phyloP scores from a whole-genome alignment of 2,797 vertebrate species.

The Gymnocypris eckloni region DNA sequence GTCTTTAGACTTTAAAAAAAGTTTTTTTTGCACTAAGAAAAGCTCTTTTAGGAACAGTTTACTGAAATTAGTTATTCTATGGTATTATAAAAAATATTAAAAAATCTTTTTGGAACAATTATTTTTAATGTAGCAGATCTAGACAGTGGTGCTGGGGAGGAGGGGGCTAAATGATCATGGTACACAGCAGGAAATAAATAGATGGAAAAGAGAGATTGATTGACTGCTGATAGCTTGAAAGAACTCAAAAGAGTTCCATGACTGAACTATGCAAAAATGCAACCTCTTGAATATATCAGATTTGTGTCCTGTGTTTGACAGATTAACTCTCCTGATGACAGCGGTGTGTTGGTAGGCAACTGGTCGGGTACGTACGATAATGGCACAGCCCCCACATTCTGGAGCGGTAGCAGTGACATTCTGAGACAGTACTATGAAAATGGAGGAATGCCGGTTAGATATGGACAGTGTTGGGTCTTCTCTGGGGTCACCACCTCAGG shows the following conservation, averaged over 20 bases:
- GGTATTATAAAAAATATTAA: no score
- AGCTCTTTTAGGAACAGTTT: no score
- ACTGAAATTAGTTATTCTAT: no score
- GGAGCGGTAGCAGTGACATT: slow-evolving; percentile 90
- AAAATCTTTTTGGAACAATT: no score
- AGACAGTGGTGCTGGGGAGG: background rate
- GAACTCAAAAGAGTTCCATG: background rate
- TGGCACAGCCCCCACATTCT: slow-evolving; percentile 84
- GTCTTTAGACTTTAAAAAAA: no score
- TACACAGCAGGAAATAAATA: background rate
- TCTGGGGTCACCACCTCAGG: slow-evolving; percentile 85
- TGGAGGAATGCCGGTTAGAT: slow-evolving; percentile 77
- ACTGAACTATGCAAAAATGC: background rate
- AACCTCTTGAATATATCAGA: background rate
- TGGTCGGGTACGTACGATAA: slow-evolving; percentile 84
- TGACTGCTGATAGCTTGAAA: background rate
- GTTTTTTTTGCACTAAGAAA: no score
- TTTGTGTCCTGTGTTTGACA: slow-evolving; percentile 56
- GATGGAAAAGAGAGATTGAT: background rate
- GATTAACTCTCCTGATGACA: slow-evolving; percentile 87
- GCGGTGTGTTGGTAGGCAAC: slow-evolving; percentile 85
- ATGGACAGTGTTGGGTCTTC: slow-evolving; percentile 93
- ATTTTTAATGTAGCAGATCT: background rate
- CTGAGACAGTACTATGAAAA: slow-evolving; percentile 78
- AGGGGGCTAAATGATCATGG: background rate